Evolutionary conservation across 2,888 invertebrate species (phyloP).

Genomic region (Lamellibrachia columna): DNA sequence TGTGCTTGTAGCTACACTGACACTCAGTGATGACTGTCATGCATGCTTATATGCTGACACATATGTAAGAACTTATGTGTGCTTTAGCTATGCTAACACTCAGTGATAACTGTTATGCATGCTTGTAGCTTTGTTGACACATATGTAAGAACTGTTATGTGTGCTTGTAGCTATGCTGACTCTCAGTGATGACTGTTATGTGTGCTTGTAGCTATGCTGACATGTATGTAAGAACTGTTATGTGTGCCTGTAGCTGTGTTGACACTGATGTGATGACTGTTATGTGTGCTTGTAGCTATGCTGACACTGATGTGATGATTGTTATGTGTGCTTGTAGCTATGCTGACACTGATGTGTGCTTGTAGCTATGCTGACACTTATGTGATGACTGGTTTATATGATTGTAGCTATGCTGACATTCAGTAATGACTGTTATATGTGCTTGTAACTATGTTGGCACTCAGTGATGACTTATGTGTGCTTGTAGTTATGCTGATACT

Average conservation of each 20-base stretch:
- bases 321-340: constrained; percentile 72
- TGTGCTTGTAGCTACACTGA: not conserved
- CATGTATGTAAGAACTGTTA: not conserved
- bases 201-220: no score
- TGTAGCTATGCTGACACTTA: constrained; percentile 14
- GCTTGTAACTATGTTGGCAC: not conserved
- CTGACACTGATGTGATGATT: not conserved
- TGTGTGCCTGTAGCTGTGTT: not conserved
- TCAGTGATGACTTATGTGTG: not conserved
- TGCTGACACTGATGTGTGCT: constrained; percentile 76
- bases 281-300: not conserved
- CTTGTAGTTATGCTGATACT: constrained; percentile 75
- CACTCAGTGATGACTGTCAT: not conserved
- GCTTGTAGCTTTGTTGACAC: not conserved
- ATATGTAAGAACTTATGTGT: constrained; percentile 56
- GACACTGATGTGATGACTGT: not conserved
- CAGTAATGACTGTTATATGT: not conserved
- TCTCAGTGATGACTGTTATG: not conserved
- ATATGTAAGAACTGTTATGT: not conserved
- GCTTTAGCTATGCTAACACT: not conserved
- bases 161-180: not conserved
- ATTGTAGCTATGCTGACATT: not conserved
- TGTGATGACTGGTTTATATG: not conserved
- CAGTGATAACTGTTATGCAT: not conserved
- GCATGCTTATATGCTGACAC: constrained; percentile 80